Conservation (phyloP, 2,797 vertebrate genomes). For the Astyanax mexicanus region DNA sequence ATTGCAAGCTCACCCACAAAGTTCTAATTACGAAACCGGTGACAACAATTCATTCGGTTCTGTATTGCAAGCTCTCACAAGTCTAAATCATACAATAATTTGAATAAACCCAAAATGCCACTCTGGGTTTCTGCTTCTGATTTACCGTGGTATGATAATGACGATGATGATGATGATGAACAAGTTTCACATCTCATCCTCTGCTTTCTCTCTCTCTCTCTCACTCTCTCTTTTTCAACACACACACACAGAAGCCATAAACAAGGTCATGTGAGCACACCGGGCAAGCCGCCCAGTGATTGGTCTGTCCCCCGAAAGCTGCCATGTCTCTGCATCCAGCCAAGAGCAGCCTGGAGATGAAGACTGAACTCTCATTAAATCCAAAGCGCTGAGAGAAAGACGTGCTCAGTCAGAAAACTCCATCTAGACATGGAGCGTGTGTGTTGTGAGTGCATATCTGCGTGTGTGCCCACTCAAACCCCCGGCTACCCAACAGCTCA, state of each 20-base stretch:
- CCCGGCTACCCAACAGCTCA: conserved; percentile 15
- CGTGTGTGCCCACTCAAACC: not conserved
- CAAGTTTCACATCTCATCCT: not conserved
- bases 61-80: not conserved
- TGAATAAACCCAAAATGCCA: conserved; percentile 10
- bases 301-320: not conserved
- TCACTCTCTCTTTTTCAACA: not conserved
- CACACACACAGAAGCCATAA: not conserved
- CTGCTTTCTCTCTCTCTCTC: not conserved
- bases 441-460: not conserved
- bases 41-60: not conserved
- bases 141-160: too few relatives aligned
- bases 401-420: not conserved
- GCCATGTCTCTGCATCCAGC: not conserved
- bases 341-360: conserved; percentile 26
- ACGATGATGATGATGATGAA: too few relatives aligned
- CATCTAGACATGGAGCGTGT: not conserved
- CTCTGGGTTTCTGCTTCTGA: conserved; percentile 7
- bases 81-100: not conserved
- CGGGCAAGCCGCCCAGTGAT: conserved; percentile 1
- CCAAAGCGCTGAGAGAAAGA: not conserved
- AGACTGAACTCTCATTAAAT: conserved; percentile 7
- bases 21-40: not conserved
- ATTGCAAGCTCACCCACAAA: not conserved
- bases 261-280: not conserved